Evolutionary conservation across 2,113 vertebrate genomes (phyloP), one percentile per base, ranked within the genome.

Genomic region (Catharus minimus): DNA sequence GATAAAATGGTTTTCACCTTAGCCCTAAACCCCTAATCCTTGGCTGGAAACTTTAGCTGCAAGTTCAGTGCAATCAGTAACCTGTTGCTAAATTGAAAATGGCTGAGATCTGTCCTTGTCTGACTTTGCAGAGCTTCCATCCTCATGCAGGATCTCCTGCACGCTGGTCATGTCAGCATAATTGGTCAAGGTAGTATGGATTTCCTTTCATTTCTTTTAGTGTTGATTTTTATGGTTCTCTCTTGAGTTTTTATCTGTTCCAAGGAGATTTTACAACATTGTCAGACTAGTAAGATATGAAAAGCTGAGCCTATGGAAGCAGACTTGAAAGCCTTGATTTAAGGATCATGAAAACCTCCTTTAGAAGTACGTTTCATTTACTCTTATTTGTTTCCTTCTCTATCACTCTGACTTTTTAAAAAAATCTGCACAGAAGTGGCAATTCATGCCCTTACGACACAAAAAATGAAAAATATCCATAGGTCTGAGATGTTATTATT

Each of bases 1-100:
- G 62, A 90, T 89, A 62, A 92, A 92, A 68, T 26, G 22, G 36
- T 62, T 73, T 89, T 80, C n/a, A 69, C 74, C 91, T 93, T 60
- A 69, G 56, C 47, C 77, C 78, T 76, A 76, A 78, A 83, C 3
- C 27, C 55, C 56, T 49, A 43, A 79, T 90, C 58, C 55, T 85
- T 73, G 58, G 19, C 71, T 95, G 80, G 69, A 68, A 64, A 28
- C 38, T 80, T 77, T 32, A 87, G 60, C 18, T 92, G 78, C 46
- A 85, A 52, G 47, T 88, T 82, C 79, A 86, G 53, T 57, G 47
- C 76, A 41, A 90, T 60, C 60, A 92, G 24, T 39, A 87, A 52
- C 53, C 57, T 57, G n/a, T 20, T 77, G 67, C 50, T 85, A 69
- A 76, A 82, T 3, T 33, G 50, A 15, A 75, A 79, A 39, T 50